Base-by-base conservation (phyloP, 2,113 vertebrate species). In the Grammomys dolichurus region DNA sequence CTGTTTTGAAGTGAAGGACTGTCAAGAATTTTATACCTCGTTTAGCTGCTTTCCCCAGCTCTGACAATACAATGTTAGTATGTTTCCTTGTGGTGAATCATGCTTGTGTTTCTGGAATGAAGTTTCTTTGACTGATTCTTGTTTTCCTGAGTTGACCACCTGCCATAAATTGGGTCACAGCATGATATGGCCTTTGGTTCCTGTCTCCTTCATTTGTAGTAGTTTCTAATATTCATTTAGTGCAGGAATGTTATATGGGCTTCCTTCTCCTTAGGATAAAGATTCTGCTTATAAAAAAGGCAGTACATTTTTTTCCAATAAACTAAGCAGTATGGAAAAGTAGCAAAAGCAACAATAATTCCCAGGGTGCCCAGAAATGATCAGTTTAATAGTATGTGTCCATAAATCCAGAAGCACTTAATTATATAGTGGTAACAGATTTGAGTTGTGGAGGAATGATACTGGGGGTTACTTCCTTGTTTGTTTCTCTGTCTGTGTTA, bases 201-300 rank as follows among this genome's bases (percentile, higher is more conserved):
- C 19, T 28, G 43, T 31, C 36, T 69, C 40, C 16, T 43, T 6
- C 40, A 54, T 26, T 24, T 67, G 10, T 14, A 26, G 12, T 70
- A 43, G 6, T 31, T 24, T 65, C 69, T 67, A 86, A 7, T 48
- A 60, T 40, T 11, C 54, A 63, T 43, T 78, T 87, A 54, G 78
- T 19, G 8, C 46, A 90, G 40, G 40, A 46, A 40, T 1, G 1
- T 87, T 87, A 48, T 60, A 20, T 87, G 43, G 4, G 12, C 87
- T 75, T 87, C 86, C 48, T 80, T 96, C 20, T 72, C 33, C 80
- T 88, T 92, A 48, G 46, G 31, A 48, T 65, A 90, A 95, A 69
- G 28, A 40, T 84, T 84, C 58, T 78, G n/a, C 33, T 77, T 90
- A 60, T 19, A 4, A 80, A 87, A 80, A 84, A 78, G 40, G 1